Conservation (phyloP, 2,888 invertebrate species). For the Chloroclystis v-ata region DNA sequence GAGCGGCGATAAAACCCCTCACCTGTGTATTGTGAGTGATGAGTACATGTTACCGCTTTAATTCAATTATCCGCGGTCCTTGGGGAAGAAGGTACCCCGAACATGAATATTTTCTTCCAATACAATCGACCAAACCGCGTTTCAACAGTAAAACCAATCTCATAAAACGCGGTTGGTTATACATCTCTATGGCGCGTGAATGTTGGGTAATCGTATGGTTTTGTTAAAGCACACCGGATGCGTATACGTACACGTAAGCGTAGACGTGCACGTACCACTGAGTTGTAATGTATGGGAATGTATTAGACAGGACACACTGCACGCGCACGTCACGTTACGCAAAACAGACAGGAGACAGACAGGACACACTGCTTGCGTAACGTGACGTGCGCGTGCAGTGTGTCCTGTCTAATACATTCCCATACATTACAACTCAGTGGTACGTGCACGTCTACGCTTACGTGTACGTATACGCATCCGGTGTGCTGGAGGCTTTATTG, state of each 20-base stretch:
- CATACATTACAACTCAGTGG: too few species aligned
- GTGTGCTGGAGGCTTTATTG: too few species aligned
- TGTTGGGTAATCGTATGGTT: constrained; percentile 19
- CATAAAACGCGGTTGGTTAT: constrained; percentile 34
- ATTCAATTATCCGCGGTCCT: constrained; percentile 49
- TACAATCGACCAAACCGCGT: constrained; percentile 35
- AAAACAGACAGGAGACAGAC: too few species aligned
- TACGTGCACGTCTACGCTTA: too few species aligned
- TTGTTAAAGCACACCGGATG: constrained; percentile 5
- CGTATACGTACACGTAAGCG: not conserved
- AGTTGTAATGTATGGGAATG: too few species aligned
- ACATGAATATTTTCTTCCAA: constrained; percentile 34
- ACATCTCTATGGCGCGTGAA: constrained; percentile 13
- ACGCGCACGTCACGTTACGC: too few species aligned
- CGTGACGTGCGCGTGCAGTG: too few species aligned
- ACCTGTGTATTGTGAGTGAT: constrained; percentile 53
- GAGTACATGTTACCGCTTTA: constrained; percentile 48
- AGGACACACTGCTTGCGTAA: too few species aligned
- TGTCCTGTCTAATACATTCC: too few species aligned
- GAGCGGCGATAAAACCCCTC: constrained; percentile 32
- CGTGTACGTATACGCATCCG: too few species aligned
- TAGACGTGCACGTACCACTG: too few species aligned
- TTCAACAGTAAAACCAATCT: constrained; percentile 37
- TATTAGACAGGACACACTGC: too few species aligned
- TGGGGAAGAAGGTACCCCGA: constrained; percentile 33